phyloP scores from a whole-genome alignment of 1,140 invertebrate genomes.

The Drosophila truncata region DNA sequence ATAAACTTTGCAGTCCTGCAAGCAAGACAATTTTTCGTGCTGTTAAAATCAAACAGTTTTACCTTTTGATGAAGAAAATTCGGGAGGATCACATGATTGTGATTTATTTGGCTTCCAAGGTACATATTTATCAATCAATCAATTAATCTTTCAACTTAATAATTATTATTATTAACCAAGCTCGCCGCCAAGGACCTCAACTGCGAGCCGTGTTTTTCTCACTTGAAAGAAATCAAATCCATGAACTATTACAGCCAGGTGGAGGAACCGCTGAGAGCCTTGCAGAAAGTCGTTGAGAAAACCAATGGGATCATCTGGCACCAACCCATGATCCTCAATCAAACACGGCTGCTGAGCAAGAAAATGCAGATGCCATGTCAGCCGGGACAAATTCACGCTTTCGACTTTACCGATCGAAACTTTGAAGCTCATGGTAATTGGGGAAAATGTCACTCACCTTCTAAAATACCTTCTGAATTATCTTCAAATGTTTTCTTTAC shows the following conservation, averaged over 20 bases:
- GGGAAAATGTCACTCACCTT: background rate
- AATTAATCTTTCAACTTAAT: too few species aligned
- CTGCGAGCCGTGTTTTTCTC: conserved; percentile 51
- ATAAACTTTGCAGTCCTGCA: conserved; percentile 9
- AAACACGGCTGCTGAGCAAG: background rate
- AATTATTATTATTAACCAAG: conserved; percentile 33
- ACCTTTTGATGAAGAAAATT: conserved; percentile 5
- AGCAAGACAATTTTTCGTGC: conserved; percentile 28
- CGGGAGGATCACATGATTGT: conserved; percentile 43
- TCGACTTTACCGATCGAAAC: conserved; percentile 35
- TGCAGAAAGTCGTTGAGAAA: conserved; percentile 1
- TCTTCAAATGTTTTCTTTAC: background rate
- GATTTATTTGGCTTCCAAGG: conserved; percentile 48
- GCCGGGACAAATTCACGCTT: conserved; percentile 20
- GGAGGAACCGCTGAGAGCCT: conserved; percentile 15
- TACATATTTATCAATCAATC: conserved; percentile 14
- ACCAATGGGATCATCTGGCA: background rate
- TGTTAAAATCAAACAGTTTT: conserved; percentile 3
- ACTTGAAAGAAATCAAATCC: conserved; percentile 15
- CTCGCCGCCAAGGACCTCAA: conserved; percentile 49
- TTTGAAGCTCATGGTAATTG: conserved; percentile 38
- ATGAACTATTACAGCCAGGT: conserved; percentile 58
- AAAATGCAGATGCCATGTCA: conserved; percentile 27
- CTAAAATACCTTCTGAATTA: too few species aligned
- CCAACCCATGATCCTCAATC: background rate